Base-by-base conservation (phyloP, 2,113 vertebrate genomes). In the Rhinoderma darwinii region DNA sequence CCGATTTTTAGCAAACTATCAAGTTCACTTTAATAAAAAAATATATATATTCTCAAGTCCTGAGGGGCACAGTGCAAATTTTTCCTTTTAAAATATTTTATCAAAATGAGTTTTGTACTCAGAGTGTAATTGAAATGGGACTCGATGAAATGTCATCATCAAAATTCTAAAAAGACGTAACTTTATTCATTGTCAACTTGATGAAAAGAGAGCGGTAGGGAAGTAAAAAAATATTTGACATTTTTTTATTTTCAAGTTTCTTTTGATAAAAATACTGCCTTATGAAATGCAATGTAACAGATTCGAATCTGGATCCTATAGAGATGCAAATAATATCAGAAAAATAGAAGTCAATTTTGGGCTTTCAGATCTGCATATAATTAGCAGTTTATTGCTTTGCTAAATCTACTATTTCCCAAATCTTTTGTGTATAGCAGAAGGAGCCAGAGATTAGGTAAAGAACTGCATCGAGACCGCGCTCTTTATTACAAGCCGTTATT, bases 61-160 rank as follows among this genome's bases (percentile, higher is more conserved):
- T 56, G 17, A 56, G 5, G 54, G 15, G 44, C 44, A 47, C 44
- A 47, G 44, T 5, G 12, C 44, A 56, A 56, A 1, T 56, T 56
- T 56, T 56, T 32, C 27, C 32, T 72, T 17, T 30, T 72, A 12
- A 66, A 66, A 15, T 30, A 66, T 30, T 11, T 66, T 27, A 30
- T 30, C 4, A 66, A 35, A 17, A 12, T 32, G n/a, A 32, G 63
- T 35, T 70, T 35, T 70, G 20, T 41, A 41, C 41, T 25, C 3
- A 54, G 17, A 32, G 80, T 32, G 43, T 20, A 68, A 32, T 43
- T 68, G 17, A 68, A 66, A 68, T 15, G 8, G 37, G 20, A 27
- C 39, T 68, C 44, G 32, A 43, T 41, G 37, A 81, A 43, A 82
- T 82, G 61, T 82, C 41, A 32, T 47, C 80, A 66, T 43, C 25